Evolutionary conservation across 2,888 invertebrate species (phyloP), one percentile per base, ranked within the genome.

Genomic region (Lasioglossum pauxillum): DNA sequence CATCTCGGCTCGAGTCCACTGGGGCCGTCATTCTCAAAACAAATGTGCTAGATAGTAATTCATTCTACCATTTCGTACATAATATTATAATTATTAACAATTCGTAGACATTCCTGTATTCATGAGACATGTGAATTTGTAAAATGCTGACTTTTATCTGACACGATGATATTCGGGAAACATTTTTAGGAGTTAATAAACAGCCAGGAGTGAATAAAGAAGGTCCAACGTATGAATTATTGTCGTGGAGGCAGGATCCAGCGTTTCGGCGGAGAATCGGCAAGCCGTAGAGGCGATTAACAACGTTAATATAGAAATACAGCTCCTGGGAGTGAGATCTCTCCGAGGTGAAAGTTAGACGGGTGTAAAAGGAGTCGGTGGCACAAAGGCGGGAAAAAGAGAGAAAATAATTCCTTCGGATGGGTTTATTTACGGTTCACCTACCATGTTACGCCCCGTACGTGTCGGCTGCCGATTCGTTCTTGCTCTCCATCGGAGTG

Each of bases 341-440:
- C 27, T 10, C 23, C 27, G 19, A 83, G 53, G 67, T 35, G 19
- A 41, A 35, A 44, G 41, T 14, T 41, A 64, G 27, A 72, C 27
- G 53, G 41, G 38, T 69, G 64, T n/a, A 60, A 46, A 35, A 27
- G 3, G 46, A 69, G 67, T 14, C 19, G 44, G 69, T 49, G 38
- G 49, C 46, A 82, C 71, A 80, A 81, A 72, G 64, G 78, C 38
- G 74, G 27, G 69, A 84, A 73, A 81, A 82, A 71, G 77, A 83
- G 69, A 75, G 82, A 86, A 88, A 88, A 84, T 89, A 90, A 92
- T 93, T 92, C 90, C 87, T 90, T 90, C 86, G 90, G 89, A 90
- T 89, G 90, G 89, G 90, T 90, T 92, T 91, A 91, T 88, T 90
- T 88, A 91, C 91, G 90, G 87, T 90, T 91, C 89, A 90, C 80